phyloP scores from a whole-genome alignment of 2,888 invertebrate genomes.

The Dimorphilus gyrociliatus region DNA sequence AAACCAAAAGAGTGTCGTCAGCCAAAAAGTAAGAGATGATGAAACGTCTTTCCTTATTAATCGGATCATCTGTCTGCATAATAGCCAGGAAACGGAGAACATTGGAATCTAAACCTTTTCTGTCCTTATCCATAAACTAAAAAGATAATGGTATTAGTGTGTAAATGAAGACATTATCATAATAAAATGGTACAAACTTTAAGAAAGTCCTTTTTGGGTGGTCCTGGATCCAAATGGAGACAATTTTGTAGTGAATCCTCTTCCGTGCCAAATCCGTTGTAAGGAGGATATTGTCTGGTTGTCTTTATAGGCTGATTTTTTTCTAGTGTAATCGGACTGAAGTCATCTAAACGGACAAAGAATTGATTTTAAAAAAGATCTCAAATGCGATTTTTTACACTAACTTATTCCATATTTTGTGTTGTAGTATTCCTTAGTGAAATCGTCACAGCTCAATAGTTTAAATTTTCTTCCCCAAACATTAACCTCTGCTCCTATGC shows the following conservation, averaged over 20 bases:
- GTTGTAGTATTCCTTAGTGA: constrained; percentile 66
- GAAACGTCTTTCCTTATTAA: constrained; percentile 33
- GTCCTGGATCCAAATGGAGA: constrained; percentile 57
- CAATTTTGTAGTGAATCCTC: constrained; percentile 80
- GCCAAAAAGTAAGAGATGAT: constrained; percentile 37
- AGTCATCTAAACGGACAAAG: constrained; percentile 6
- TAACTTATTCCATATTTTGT: constrained; percentile 42
- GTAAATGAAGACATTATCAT: too few relatives aligned
- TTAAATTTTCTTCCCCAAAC: constrained; percentile 64
- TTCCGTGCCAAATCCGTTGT: constrained; percentile 75
- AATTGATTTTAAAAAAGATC: background rate
- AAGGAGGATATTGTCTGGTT: constrained; percentile 50
- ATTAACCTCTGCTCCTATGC: constrained; percentile 62
- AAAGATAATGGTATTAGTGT: too few relatives aligned
- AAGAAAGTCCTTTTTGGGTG: constrained; percentile 57
- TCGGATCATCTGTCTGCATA: constrained; percentile 51
- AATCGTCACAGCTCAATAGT: constrained; percentile 65
- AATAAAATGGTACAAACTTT: too few relatives aligned
- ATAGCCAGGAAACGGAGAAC: constrained; percentile 61
- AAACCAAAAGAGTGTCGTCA: constrained; percentile 36
- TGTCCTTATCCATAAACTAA: constrained; percentile 57
- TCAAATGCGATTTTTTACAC: too few relatives aligned
- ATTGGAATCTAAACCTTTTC: constrained; percentile 54
- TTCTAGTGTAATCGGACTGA: constrained; percentile 5
- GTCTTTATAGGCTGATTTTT: constrained; percentile 2